Percentiles rank a stretch among this genome's conserved stretches.
Conservation (phyloP, 2,797 vertebrate genomes). For the Sternotherus odoratus region DNA sequence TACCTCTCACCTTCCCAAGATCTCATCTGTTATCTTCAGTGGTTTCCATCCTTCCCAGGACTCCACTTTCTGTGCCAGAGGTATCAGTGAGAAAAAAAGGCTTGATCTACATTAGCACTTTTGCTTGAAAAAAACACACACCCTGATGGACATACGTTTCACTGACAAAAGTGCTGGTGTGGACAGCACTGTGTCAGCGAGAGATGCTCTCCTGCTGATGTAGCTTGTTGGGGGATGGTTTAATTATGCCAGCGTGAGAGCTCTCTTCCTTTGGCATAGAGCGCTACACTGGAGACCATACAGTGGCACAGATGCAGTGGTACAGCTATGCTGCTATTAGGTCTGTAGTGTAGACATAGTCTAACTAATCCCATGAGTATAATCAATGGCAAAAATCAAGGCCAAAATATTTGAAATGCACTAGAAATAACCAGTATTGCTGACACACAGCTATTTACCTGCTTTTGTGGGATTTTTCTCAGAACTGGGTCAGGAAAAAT, state of each 20-base stretch:
- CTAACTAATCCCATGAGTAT: not conserved
- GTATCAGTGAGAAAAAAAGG: not conserved
- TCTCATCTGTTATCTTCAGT: not conserved
- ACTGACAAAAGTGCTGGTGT: too few species aligned
- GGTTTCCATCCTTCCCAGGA: not conserved
- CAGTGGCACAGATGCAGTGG: too few species aligned
- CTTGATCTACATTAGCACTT: not conserved
- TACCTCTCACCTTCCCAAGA: not conserved
- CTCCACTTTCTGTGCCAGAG: not conserved
- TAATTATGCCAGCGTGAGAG: too few species aligned
- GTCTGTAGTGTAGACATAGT: too few species aligned
- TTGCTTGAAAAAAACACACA: not conserved
- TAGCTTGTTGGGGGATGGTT: too few species aligned
- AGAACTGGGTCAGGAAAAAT: conserved; percentile 1
- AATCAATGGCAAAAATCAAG: not conserved
- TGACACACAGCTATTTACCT: not conserved
- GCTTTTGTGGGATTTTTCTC: not conserved
- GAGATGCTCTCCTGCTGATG: too few species aligned
- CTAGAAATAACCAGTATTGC: not conserved
- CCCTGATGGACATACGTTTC: too few species aligned
- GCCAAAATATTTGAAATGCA: not conserved
- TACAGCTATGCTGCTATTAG: too few species aligned
- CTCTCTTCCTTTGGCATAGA: too few species aligned
- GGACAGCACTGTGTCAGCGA: too few species aligned
- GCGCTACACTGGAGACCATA: too few species aligned